Base-by-base conservation (phyloP, 2,888 invertebrate species). In the Crocallis elinguaria region DNA sequence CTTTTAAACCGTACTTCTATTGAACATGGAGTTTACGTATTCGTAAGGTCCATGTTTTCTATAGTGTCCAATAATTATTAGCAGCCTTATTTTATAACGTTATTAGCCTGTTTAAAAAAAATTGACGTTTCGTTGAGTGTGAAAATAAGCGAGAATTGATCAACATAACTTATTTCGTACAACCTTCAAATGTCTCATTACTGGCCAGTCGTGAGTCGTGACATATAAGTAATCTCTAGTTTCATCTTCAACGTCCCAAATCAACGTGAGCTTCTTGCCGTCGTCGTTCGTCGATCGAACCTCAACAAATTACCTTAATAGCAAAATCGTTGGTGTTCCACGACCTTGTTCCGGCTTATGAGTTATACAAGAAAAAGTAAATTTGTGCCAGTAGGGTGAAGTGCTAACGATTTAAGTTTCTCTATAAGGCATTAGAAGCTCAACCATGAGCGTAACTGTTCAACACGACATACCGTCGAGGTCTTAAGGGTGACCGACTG, bases 281-380 rank as follows among this genome's bases (percentile, higher is more conserved):
- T n/a, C 27, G 14, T 25, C 2, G 38, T 21, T 11, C 35, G 1
- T 11, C 12, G 3, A n/a, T 27, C 39, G 29, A 6, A 13, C n/a
- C 33, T 38, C 8, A 35, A 33, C 38, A 52, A 54, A 43, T 43
- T 42, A 12, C 37, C n/a, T 11, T 43, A 48, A 53, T 38, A 21
- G 36, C 13, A 4, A 2, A 42, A 37, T 37, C 12, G 29, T 36
- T 50, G 36, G 19, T 30, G 39, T 42, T 49, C 23, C 30, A 46
- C 23, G 46, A 33, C 51, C 51, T 23, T 33, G 21, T 33, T 29
- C 9, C 41, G 38, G 45, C 53, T 27, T 44, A 19, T 32, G 41
- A 44, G 44, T 32, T 48, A 42, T 49, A 49, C 23, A 45, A 45
- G 12, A 49, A 59, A 42, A 49, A 58, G 30, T 23, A 25, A 42